Evolutionary conservation across 2,113 vertebrate species (phyloP).

Genomic region (Gasterosteus aculeatus): DNA sequence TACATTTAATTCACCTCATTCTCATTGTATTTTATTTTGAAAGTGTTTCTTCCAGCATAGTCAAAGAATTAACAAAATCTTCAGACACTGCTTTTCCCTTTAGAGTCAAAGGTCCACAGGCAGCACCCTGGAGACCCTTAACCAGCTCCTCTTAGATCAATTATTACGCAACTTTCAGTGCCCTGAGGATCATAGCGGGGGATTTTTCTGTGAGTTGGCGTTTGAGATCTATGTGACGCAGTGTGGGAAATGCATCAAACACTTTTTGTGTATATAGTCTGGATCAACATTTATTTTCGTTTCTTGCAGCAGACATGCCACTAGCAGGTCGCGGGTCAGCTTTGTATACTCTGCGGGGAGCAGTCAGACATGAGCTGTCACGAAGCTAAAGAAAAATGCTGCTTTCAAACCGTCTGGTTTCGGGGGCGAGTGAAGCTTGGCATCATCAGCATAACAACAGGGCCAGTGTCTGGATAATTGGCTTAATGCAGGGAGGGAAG

Average conservation of each 20-base stretch:
- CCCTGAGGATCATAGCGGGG: slow-evolving; percentile 21
- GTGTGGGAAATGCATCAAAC: neutral
- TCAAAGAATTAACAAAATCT: slow-evolving; percentile 13
- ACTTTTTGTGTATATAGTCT: slow-evolving; percentile 6
- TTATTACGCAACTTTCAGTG: slow-evolving; percentile 41
- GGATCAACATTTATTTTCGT: slow-evolving; percentile 30
- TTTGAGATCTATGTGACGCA: slow-evolving; percentile 10
- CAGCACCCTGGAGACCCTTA: slow-evolving; percentile 44
- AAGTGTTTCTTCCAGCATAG: neutral
- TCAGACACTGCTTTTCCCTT: slow-evolving; percentile 23
- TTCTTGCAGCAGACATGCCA: slow-evolving; percentile 40
- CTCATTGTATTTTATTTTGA: neutral
- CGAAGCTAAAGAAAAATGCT: slow-evolving; percentile 40
- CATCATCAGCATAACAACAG: slow-evolving; percentile 56
- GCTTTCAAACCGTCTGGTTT: slow-evolving; percentile 30
- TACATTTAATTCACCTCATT: neutral
- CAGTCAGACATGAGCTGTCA: slow-evolving; percentile 50
- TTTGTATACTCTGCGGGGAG: slow-evolving; percentile 31
- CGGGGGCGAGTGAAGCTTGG: slow-evolving; percentile 20
- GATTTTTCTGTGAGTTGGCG: slow-evolving; percentile 25
- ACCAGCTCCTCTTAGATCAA: slow-evolving; percentile 55
- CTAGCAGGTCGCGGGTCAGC: slow-evolving; percentile 36
- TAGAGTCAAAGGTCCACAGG: slow-evolving; percentile 35
- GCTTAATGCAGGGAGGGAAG: slow-evolving; percentile 29
- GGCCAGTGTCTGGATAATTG: slow-evolving; percentile 48